phyloP scores from a whole-genome alignment of 2,113 vertebrate genomes.

The Chauna torquata region DNA sequence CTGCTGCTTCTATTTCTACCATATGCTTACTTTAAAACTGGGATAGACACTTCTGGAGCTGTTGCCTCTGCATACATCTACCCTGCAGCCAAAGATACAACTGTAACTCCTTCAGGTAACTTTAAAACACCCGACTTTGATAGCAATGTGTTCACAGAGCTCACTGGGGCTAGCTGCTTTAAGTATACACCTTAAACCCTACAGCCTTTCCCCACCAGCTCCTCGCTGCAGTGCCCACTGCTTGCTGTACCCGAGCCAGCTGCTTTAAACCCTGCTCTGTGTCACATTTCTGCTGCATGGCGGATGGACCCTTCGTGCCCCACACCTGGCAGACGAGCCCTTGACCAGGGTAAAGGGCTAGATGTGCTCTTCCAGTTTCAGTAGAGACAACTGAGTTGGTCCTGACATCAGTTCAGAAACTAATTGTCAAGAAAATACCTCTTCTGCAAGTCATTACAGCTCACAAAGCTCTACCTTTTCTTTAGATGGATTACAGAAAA shows the following conservation, averaged over 20 bases:
- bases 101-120: neutral
- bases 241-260: neutral
- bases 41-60: neutral
- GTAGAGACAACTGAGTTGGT: neutral
- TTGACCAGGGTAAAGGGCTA: neutral
- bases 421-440: neutral
- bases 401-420: neutral
- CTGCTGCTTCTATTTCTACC: neutral
- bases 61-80: neutral
- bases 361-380: neutral
- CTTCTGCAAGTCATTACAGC: neutral
- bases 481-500: neutral
- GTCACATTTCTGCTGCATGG: rapidly evolving
- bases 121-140: neutral
- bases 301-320: rapidly evolving
- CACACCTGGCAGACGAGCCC: neutral
- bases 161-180: neutral
- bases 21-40: neutral
- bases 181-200: neutral
- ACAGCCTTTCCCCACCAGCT: neutral
- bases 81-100: neutral
- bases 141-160: neutral
- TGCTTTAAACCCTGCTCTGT: neutral
- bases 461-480: neutral
- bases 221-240: too few relatives aligned